Evolutionary conservation across 2,113 vertebrate genomes (phyloP).

Genomic region (Caracal caracal): DNA sequence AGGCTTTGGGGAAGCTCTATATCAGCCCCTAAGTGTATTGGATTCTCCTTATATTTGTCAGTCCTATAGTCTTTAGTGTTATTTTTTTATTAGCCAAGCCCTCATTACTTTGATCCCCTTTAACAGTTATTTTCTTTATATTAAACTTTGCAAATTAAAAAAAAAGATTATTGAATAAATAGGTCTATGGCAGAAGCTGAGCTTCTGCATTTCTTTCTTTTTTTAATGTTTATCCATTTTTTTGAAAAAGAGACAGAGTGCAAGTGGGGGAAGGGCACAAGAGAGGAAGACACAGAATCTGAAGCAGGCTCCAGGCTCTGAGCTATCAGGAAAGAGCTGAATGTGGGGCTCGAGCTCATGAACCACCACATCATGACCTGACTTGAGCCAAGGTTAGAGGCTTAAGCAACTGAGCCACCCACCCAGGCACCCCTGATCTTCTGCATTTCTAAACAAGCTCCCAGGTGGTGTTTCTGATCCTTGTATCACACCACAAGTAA

Average conservation of each 20-base stretch:
- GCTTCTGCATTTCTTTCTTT: not conserved
- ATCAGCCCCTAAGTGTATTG: not conserved
- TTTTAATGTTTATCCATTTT: no score
- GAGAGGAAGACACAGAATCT: no score
- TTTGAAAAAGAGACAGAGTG: no score
- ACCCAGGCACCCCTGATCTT: not conserved
- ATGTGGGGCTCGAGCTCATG: no score
- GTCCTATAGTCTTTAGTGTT: not conserved
- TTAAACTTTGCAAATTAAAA: not conserved
- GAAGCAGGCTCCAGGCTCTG: no score
- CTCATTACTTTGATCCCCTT: not conserved
- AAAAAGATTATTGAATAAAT: not conserved
- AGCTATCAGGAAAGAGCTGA: no score
- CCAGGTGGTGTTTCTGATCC: not conserved
- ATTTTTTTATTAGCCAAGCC: not conserved
- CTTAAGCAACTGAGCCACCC: no score
- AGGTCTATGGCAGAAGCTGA: not conserved
- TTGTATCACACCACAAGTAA: not conserved
- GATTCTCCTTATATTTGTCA: not conserved
- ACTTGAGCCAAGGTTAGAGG: no score
- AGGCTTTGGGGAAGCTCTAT: rapidly evolving
- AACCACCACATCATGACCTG: no score
- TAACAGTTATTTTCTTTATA: constrained; percentile 30
- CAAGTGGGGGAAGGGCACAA: no score
- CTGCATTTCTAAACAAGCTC: not conserved